Evolutionary conservation across 1,140 invertebrate species (phyloP).

Genomic region (Lepidotrigona ventralis): DNA sequence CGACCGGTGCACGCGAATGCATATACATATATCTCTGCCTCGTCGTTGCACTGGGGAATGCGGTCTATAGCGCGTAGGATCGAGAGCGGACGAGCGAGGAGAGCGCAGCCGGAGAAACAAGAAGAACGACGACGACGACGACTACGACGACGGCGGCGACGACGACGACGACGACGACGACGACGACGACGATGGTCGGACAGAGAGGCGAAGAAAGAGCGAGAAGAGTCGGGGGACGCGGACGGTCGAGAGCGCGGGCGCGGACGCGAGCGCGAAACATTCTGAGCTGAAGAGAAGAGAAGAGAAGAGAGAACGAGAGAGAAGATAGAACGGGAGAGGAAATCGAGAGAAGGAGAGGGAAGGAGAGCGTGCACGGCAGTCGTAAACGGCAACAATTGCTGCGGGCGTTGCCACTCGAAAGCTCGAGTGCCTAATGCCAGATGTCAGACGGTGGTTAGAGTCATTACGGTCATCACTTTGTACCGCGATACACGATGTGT

Average conservation of each 20-base stretch:
- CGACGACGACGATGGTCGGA: not conserved
- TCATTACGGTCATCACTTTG: conserved; percentile 75
- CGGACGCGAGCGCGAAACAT: conserved; percentile 9
- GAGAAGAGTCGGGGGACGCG: conserved; percentile 35
- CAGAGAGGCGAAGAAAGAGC: conserved; percentile 17
- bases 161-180: too few relatives aligned
- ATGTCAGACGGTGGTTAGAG: conserved; percentile 75
- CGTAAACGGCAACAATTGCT: conserved; percentile 77
- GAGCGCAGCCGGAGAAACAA: conserved; percentile 4
- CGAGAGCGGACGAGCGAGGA: conserved; percentile 61
- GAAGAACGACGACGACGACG: conserved; percentile 20
- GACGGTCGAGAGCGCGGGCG: conserved; percentile 1
- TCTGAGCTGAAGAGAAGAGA: not conserved
- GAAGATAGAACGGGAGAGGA: conserved; percentile 13
- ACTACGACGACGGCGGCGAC: too few relatives aligned
- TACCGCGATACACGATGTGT: conserved; percentile 63
- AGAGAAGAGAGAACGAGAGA: conserved; percentile 5
- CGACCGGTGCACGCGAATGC: conserved; percentile 67
- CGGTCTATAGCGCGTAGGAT: conserved; percentile 68
- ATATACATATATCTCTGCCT: conserved; percentile 68
- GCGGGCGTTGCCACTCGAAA: conserved; percentile 76
- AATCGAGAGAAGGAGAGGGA: conserved; percentile 32
- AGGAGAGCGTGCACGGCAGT: conserved; percentile 63
- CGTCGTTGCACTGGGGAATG: conserved; percentile 69
- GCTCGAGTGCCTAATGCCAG: conserved; percentile 75